Evolutionary conservation across 2,113 vertebrate species (phyloP), one percentile per base, ranked within the genome.

Genomic region (Datnioides undecimradiatus): DNA sequence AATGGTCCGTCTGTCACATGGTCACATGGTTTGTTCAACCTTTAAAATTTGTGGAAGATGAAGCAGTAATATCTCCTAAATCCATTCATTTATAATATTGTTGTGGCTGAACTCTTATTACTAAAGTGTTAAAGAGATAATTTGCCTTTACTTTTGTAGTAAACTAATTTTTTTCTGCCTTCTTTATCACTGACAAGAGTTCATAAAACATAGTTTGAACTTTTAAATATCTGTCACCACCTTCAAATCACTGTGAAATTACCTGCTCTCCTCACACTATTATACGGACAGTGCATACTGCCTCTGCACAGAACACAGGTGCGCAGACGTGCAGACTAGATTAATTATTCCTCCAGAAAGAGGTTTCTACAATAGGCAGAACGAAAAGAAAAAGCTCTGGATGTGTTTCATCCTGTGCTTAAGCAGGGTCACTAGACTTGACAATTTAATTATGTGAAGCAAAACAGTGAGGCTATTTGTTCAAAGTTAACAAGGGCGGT

Each of bases 191-290:
- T 27, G 46, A 60, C 46, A 29, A 31, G 23, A 16, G 29, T 63
- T 55, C 19, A 27, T 54, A 6, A 41, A 13, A 36, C n/a, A n/a
- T 31, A 19, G 52, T 33, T 45, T 38, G 29, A 72, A 19, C 65
- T 46, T 74, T 17, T 49, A 41, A 29, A 52, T 12, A 79, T n/a
- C 70, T 76, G 85, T 76, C 72, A 59, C 23, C 70, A 54, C 58
- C n/a, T 46, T 41, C n/a, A 29, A 59, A 86, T 65, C 31, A 67
- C 49, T 54, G 14, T 43, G 29, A 40, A 78, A 65, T 52, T 25
- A 66, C 21, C n/a, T 21, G 5, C 49, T 7, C 12, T 13, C 12
- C 11, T 68, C 23, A 13, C 64, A 36, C 33, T 40, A 5, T 59
- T 21, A 21, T 17, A 27, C 19, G 34, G 41, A 13, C 10, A 55